phyloP scores from a whole-genome alignment of 1,140 invertebrate species.

The Neuroterus valhalla region DNA sequence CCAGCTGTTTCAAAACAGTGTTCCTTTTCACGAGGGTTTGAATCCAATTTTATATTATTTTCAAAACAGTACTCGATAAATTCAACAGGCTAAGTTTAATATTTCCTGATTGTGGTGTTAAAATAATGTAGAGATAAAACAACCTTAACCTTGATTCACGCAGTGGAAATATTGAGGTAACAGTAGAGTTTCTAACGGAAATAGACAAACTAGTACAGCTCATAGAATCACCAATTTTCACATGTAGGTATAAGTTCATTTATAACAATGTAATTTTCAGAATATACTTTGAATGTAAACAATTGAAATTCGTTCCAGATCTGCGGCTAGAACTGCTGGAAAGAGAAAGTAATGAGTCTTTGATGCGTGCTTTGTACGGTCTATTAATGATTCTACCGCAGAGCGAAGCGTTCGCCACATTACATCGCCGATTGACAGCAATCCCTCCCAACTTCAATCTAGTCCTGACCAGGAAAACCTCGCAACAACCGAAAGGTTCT shows the following conservation, averaged over 20 bases:
- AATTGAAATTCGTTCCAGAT: constrained; percentile 78
- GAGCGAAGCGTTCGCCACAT: constrained; percentile 94
- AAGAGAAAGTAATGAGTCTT: constrained; percentile 83
- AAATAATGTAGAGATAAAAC: constrained; percentile 8
- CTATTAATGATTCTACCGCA: constrained; percentile 98
- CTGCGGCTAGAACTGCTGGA: constrained; percentile 93
- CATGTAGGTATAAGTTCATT: constrained; percentile 84
- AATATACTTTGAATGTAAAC: constrained; percentile 30
- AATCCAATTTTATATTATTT: no score
- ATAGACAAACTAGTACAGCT: constrained; percentile 98
- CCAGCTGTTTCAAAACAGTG: no score
- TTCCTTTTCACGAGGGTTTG: no score
- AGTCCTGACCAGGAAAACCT: constrained; percentile 22
- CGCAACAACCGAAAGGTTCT: constrained; percentile 34
- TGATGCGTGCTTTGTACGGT: constrained; percentile 94
- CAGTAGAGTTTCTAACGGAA: constrained; percentile 96
- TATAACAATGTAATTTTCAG: constrained; percentile 1
- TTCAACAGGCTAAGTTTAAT: no score
- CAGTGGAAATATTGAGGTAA: constrained; percentile 96
- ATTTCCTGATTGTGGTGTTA: no score
- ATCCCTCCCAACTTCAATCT: constrained; percentile 81
- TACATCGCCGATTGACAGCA: constrained; percentile 91
- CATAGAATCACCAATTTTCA: constrained; percentile 99
- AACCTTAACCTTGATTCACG: constrained; percentile 55
- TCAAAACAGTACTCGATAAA: no score